Percentiles rank a stretch among this genome's conserved stretches.
Conservation (phyloP, 1,140 invertebrate genomes). For the Teleopsis dalmanni region DNA sequence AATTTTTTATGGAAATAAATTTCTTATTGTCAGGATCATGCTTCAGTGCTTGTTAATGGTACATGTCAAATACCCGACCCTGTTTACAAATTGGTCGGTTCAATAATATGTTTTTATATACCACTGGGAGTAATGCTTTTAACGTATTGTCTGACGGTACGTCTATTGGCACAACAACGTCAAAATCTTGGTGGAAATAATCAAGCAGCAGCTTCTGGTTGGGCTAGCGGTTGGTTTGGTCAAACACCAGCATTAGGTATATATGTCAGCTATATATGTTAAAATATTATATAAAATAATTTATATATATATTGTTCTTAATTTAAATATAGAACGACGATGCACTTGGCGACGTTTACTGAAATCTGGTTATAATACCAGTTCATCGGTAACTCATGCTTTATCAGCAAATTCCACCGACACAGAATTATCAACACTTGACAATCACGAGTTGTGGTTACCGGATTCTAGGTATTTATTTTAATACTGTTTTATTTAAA, state of each 20-base stretch:
- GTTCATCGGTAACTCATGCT: conserved; percentile 56
- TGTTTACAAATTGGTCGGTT: conserved; percentile 84
- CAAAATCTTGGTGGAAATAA: conserved; percentile 58
- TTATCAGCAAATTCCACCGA: conserved; percentile 70
- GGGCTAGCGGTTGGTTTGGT: conserved; percentile 57
- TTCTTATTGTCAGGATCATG: conserved; percentile 59
- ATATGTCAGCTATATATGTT: conserved; percentile 1
- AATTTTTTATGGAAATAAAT: too few relatives aligned
- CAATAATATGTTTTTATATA: conserved; percentile 92
- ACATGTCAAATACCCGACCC: conserved; percentile 81
- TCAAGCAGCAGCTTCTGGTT: conserved; percentile 43
- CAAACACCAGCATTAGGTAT: conserved; percentile 51
- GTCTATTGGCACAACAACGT: conserved; percentile 67
- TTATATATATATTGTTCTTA: background rate
- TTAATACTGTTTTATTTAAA: background rate
- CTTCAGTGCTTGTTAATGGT: conserved; percentile 69
- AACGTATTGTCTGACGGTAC: conserved; percentile 85
- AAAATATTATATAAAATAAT: background rate
- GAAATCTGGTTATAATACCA: conserved; percentile 42
- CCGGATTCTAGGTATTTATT: conserved; percentile 56
- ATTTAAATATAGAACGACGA: conserved; percentile 47
- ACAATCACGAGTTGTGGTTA: conserved; percentile 72
- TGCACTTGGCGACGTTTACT: conserved; percentile 57
- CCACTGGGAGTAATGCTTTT: conserved; percentile 89
- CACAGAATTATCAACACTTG: conserved; percentile 69